Base-by-base conservation (phyloP, 53 echinoderm and acorn worm genomes). In the Pentamera pediparva region DNA sequence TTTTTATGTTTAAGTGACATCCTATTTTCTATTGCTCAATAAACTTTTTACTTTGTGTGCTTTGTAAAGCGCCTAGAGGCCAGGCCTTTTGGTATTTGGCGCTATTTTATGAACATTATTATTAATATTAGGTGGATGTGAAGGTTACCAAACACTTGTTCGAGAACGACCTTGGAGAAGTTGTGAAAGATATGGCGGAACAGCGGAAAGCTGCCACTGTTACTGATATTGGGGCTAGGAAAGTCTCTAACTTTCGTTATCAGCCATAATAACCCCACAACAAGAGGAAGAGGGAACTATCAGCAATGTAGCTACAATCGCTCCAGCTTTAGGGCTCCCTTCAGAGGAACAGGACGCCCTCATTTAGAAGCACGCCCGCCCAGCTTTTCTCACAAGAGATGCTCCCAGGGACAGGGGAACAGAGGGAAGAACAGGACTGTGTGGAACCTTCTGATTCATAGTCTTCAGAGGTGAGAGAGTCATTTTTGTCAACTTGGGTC, bases 171-270 rank as follows among this genome's bases (percentile, higher is more conserved):
- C 39, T 79, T 4, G 35, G 69, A 17, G 36, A 70, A 36, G 30
- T 28, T 6, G 57, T 79, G 4, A 79, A 79, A 70, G 79, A 79
- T 11, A 31, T 69, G 37, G 35, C 50, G 6, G 79, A 79, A 18
- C 38, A 65, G 37, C 64, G 69, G 17, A 79, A 69, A 25, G 69
- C 52, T 7, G 37, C 69, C 18, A 37, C 40, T 4, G 65, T 52
- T 38, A 67, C 50, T 2, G 22, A 50, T 4, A 50, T 50, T 50
- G 50, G 50, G 18, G 50, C 50, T 6, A 50, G 3, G 2, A 50
- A 50, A 50, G 22, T 19, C 50, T 19, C n/a, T 50, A 4, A 18
- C 7, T 19, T 7, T 7, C 18, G 50, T 18, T 50, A 50, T 7
- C 50, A 50, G 8, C 50, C 50, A 19, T 50, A 50, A 18, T 22